Percentiles rank a stretch among this genome's conserved stretches.
Evolutionary conservation across 2,113 vertebrate genomes (phyloP).

Genomic region (Elaphurus davidianus): DNA sequence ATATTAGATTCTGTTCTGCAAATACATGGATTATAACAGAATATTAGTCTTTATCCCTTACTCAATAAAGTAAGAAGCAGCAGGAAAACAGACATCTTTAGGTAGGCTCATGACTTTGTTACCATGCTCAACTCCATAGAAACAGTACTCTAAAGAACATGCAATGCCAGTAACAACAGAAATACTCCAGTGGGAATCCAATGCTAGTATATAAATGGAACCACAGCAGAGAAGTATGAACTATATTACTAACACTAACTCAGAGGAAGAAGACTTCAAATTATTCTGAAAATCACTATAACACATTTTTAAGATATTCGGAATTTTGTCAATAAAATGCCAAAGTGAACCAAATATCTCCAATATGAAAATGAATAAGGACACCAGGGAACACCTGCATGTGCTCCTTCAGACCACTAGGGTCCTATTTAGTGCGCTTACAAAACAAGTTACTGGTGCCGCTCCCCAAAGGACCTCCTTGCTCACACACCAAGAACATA

Average conservation of each 20-base stretch:
- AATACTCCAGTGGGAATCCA: background rate
- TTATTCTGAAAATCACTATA: background rate
- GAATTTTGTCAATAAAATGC: background rate
- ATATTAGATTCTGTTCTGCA: background rate
- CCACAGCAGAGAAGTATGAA: background rate
- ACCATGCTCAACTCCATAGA: background rate
- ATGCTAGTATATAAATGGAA: background rate
- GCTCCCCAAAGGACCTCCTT: background rate
- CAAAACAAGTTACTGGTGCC: background rate
- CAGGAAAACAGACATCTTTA: background rate
- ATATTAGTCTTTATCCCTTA: conserved; percentile 27
- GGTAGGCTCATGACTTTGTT: background rate
- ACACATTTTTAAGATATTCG: background rate
- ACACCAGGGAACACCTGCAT: background rate
- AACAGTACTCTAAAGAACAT: conserved; percentile 27
- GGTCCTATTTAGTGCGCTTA: background rate
- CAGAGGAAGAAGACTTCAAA: background rate
- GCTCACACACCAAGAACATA: background rate
- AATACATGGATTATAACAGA: background rate
- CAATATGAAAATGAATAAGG: conserved; percentile 17
- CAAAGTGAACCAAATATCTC: background rate
- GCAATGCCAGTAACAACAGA: background rate
- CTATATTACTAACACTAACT: background rate
- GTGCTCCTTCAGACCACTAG: background rate
- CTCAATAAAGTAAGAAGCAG: background rate